Conservation (phyloP, 2,113 vertebrate genomes). For the Platycercus adscitus region DNA sequence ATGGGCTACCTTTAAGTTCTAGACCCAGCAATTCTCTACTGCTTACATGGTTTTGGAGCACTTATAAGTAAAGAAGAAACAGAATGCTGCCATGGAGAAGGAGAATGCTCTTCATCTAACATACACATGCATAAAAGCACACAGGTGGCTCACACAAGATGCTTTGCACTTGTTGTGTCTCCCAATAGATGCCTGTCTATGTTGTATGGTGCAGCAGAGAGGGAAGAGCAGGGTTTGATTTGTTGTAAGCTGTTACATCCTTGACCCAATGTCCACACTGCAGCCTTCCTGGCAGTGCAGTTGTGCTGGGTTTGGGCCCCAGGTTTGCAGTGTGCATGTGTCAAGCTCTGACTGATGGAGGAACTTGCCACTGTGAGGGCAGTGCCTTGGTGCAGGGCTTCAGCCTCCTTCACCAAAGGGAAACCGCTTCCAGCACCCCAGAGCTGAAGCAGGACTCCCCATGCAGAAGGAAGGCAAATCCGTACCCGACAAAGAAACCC, state of each 20-base stretch:
- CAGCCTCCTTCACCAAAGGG: neutral
- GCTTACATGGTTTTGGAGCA: neutral
- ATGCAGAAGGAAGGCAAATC: neutral
- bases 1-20: neutral
- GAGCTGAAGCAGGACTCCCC: neutral
- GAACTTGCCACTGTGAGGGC: neutral
- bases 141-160: neutral
- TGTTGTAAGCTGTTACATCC: neutral
- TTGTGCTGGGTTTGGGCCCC: neutral
- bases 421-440: neutral
- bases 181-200: neutral
- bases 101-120: neutral
- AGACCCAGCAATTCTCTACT: neutral
- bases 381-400: neutral
- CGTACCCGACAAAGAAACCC: neutral
- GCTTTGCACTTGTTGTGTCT: neutral
- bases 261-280: neutral
- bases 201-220: neutral
- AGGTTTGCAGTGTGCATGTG: rapidly evolving
- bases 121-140: neutral
- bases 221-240: neutral
- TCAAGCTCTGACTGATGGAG: neutral
- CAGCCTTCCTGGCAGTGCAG: neutral
- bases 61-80: neutral
- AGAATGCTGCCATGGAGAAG: neutral